These are phyloP conservation scores for Jacana jacana DNA, from an alignment of 2,113 vertebrate genomes.

Conservation along the genomic window DNA sequence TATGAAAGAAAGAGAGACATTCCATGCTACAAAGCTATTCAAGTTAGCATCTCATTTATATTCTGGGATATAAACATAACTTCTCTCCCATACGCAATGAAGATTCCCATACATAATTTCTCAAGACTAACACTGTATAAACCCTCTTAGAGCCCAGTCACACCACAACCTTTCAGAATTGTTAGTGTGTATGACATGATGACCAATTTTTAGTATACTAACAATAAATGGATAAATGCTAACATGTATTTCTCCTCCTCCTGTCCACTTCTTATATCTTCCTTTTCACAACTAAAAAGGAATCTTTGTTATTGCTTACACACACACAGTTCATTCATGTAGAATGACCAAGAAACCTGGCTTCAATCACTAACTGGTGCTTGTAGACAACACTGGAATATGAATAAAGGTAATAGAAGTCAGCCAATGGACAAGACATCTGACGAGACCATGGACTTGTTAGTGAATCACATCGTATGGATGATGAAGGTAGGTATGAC, in stretches of 20 bases:
- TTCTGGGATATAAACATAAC: slow-evolving; percentile 22
- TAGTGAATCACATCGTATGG: not conserved
- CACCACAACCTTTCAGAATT: not conserved
- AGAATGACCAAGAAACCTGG: not conserved
- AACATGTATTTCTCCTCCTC: not conserved
- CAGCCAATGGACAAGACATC: not conserved
- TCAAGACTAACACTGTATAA: not conserved
- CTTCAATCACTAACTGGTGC: not conserved
- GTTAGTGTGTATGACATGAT: not conserved
- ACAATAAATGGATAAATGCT: not conserved
- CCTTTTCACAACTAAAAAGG: not conserved
- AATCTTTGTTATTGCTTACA: not conserved
- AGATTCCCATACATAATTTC: not conserved
- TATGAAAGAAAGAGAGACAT: slow-evolving; percentile 10
- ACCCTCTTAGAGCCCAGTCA: not conserved
- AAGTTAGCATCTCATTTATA: slow-evolving; percentile 48
- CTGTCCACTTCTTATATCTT: not conserved
- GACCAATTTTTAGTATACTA: not conserved
- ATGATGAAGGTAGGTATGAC: not conserved
- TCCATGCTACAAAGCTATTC: not conserved
- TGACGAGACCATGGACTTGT: not conserved
- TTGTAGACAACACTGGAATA: not conserved
- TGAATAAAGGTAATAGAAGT: not conserved
- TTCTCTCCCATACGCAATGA: not conserved
- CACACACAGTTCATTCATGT: not conserved